Percentiles rank a stretch among this genome's conserved stretches.
These are phyloP conservation scores for Pemphigus obesinymphae DNA, from an alignment of 1,140 invertebrate species.

Conservation along the genomic window DNA sequence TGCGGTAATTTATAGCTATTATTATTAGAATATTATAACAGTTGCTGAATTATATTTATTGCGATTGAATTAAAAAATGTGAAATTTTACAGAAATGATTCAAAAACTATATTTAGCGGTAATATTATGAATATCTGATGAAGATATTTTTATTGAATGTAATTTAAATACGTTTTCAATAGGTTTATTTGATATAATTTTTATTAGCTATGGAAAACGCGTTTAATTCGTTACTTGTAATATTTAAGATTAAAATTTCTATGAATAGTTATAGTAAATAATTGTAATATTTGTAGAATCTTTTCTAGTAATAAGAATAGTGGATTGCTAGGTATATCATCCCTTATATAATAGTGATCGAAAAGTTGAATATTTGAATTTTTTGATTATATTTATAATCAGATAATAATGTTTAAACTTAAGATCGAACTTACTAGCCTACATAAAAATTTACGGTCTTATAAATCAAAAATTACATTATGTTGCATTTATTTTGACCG, in stretches of 20 bases:
- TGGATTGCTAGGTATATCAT: not conserved
- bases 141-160: too few relatives aligned
- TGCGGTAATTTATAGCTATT: not conserved
- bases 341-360: not conserved
- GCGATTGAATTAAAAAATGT: not conserved
- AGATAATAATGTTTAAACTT: not conserved
- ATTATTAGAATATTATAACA: not conserved
- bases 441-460: not conserved
- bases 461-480: not conserved
- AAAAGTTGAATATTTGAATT: not conserved
- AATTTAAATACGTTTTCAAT: too few relatives aligned
- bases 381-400: slow-evolving; percentile 32
- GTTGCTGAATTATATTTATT: not conserved
- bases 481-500: not conserved
- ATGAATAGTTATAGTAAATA: not conserved
- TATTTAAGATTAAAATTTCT: not conserved
- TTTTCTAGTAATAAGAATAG: not conserved
- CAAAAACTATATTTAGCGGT: not conserved
- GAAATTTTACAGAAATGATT: not conserved
- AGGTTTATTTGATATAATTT: too few relatives aligned
- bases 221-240: not conserved
- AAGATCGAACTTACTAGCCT: not conserved
- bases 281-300: not conserved
- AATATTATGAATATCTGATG: too few relatives aligned
- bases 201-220: not conserved